Conservation (phyloP, 2,797 vertebrate genomes). For the Galagoides demidoff region DNA sequence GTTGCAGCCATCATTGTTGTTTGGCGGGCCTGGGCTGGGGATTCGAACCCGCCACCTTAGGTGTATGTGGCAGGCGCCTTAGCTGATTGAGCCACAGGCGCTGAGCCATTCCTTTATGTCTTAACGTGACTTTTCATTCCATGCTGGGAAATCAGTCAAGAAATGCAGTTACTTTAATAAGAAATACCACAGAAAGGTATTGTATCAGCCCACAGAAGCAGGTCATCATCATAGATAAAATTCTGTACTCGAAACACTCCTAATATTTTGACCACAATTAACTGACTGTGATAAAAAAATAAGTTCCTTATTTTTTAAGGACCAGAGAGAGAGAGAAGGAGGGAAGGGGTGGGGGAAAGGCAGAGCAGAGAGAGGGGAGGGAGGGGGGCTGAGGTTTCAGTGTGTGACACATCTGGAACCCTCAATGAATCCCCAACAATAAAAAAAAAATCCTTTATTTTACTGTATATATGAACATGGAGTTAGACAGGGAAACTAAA, state of each 20-base stretch:
- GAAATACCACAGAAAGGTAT: constrained; percentile 13
- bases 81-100: no score
- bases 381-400: no score
- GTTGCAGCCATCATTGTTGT: no score
- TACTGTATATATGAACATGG: not conserved
- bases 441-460: not conserved
- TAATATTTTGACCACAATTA: not conserved
- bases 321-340: no score
- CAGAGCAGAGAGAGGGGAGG: no score
- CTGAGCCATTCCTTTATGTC: not conserved
- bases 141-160: not conserved
- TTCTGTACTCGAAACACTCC: not conserved
- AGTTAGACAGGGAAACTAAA: not conserved
- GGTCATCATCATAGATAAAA: not conserved
- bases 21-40: no score
- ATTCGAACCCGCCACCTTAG: no score
- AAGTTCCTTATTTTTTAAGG: not conserved
- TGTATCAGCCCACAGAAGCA: not conserved
- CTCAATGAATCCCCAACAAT: no score
- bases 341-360: no score
- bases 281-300: not conserved
- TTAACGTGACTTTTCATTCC: not conserved
- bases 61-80: no score
- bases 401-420: no score
- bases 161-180: not conserved